These are phyloP conservation scores for Pantherophis guttatus DNA, from an alignment of 2,113 vertebrate genomes.

Conservation along the genomic window DNA sequence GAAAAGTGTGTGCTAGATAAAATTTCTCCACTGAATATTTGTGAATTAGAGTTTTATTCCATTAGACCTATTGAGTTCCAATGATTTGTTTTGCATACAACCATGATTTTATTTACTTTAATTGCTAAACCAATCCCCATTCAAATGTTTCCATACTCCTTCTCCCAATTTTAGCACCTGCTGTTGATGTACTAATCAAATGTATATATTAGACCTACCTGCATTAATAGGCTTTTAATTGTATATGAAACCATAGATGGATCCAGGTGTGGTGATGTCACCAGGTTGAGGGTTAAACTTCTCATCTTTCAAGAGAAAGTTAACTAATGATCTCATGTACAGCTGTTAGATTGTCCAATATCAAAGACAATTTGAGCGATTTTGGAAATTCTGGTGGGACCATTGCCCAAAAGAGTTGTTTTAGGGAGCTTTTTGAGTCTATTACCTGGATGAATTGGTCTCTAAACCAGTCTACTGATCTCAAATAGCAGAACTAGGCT, in stretches of 20 bases:
- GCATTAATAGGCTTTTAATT: background rate
- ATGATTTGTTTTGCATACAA: background rate
- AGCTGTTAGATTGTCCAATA: background rate
- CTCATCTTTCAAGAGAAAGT: background rate
- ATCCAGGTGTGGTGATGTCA: background rate
- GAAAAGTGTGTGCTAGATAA: background rate
- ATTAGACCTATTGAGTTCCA: background rate
- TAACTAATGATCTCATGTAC: background rate
- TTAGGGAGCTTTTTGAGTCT: background rate
- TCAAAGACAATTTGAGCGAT: background rate
- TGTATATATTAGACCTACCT: background rate
- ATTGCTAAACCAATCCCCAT: background rate
- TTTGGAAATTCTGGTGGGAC: background rate
- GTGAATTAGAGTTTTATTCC: background rate
- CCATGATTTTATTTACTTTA: background rate
- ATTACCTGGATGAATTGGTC: background rate
- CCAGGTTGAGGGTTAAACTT: background rate
- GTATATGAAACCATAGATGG: background rate
- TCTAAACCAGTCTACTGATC: background rate
- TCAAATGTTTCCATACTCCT: background rate
- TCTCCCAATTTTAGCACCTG: background rate
- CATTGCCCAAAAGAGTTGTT: background rate
- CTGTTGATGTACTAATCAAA: background rate
- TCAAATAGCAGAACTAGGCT: background rate
- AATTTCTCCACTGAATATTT: background rate